These are phyloP conservation scores for Erpornis zantholeuca DNA, from an alignment of 2,113 vertebrate species.

Conservation along the genomic window DNA sequence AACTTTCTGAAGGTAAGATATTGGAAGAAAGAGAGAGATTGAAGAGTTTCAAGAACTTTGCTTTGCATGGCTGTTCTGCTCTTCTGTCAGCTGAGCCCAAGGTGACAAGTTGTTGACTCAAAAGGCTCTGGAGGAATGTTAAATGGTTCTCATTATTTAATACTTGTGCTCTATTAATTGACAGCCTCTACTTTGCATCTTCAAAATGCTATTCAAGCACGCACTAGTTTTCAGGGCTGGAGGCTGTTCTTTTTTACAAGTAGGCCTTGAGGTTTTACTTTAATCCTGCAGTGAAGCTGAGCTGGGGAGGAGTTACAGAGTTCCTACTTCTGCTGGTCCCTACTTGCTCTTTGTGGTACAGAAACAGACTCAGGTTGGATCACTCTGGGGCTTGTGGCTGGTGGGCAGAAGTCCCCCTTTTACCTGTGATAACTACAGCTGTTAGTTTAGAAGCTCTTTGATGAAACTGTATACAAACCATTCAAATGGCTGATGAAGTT, in stretches of 20 bases:
- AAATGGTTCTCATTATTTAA: slow-evolving; percentile 38
- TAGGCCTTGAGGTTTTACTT: background rate
- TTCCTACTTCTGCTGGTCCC: background rate
- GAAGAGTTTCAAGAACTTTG: background rate
- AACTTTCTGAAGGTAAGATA: background rate
- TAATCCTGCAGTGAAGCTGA: background rate
- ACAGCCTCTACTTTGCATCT: background rate
- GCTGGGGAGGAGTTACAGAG: background rate
- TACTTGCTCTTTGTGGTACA: background rate
- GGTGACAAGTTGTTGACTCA: slow-evolving; percentile 23
- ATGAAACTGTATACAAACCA: background rate
- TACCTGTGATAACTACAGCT: background rate
- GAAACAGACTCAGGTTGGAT: background rate
- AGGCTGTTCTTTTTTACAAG: background rate
- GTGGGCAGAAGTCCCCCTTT: background rate
- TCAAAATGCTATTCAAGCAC: background rate
- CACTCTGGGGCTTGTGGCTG: background rate
- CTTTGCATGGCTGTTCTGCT: background rate
- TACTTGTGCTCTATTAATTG: background rate
- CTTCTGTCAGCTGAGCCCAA: background rate
- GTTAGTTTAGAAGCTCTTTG: background rate
- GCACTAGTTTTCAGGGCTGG: background rate
- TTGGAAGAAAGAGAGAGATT: background rate
- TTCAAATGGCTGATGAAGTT: background rate
- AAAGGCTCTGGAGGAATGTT: slow-evolving; percentile 24